These are phyloP conservation scores for Probaryconus sp. DNA, from an alignment of 1,140 invertebrate species.

Conservation along the genomic window DNA sequence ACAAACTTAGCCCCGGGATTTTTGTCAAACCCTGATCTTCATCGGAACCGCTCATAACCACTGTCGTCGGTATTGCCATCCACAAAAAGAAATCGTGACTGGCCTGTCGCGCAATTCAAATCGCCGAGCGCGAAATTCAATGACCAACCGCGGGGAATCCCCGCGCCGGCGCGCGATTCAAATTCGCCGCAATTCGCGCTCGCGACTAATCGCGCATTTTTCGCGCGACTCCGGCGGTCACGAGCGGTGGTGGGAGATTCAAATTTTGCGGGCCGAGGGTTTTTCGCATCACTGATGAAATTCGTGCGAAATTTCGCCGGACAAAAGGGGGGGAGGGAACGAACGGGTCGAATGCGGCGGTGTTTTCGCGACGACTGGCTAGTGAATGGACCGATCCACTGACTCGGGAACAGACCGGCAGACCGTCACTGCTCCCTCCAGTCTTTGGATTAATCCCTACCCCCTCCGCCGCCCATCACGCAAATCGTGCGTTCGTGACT, in stretches of 20 bases:
- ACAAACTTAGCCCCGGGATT: too few relatives aligned
- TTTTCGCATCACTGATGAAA: too few relatives aligned
- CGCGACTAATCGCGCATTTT: not conserved
- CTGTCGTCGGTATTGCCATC: not conserved
- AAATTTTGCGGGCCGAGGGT: too few relatives aligned
- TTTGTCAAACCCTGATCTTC: not conserved
- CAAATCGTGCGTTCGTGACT: conserved; percentile 65
- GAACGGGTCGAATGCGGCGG: conserved; percentile 40
- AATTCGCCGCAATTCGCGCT: not conserved
- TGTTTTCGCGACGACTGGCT: conserved; percentile 57
- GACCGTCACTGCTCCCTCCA: conserved; percentile 58
- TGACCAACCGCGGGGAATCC: not conserved
- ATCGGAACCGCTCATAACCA: conserved; percentile 22
- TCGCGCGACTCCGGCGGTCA: too few relatives aligned
- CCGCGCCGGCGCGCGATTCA: conserved; percentile 10
- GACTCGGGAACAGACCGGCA: conserved; percentile 55
- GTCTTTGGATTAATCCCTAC: conserved; percentile 38
- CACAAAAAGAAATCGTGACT: too few relatives aligned
- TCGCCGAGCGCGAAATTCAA: conserved; percentile 12
- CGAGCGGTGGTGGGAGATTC: too few relatives aligned
- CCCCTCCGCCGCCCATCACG: conserved; percentile 48
- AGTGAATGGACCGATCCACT: conserved; percentile 63
- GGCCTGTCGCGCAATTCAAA: conserved; percentile 8
- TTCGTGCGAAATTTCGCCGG: too few relatives aligned
- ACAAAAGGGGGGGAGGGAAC: too few relatives aligned